Evolutionary conservation across 2,797 vertebrate genomes (phyloP), one percentile per base, ranked within the genome.

Genomic region (Sebastes iracundus): DNA sequence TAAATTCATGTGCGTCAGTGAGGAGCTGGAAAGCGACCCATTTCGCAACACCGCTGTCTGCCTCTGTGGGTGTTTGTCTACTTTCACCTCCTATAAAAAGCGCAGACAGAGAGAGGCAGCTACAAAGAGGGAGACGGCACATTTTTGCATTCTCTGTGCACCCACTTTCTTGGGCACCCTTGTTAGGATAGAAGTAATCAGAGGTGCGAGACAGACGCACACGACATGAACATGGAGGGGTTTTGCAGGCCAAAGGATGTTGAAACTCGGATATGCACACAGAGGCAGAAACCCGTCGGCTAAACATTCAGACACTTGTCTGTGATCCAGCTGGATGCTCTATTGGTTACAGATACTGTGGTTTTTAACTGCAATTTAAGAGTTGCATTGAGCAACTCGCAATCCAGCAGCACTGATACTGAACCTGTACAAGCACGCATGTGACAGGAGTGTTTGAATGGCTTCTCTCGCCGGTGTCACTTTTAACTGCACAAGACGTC

Each of bases 81-180:
- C 93, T 94, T 94, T 94, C 92, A 88, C 82, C 90, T 91, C 78
- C 90, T 92, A 90, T 86, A 90, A 92, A 91, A 90, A 89, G 81
- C 56, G 3, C 87, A 87, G 85, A 87, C 67, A 64, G 81, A 72
- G 52, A 92, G 33, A 80, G 35, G 49, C 49, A 52, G 49, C 49
- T 52, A 75, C 55, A 66, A 62, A 72, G 46, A 42, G 53, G 58
- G 68, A 74, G 79, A 73, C 3, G 5, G 67, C 62, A 23, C 76
- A 82, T 90, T 88, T 42, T 46, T 77, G 62, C 67, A 81, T 90
- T 88, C 78, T 53, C 53, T 1, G 0, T 20, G 73, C 75, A 3
- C 80, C 71, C 67, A 82, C 68, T 83, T 63, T 76, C 38, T 49
- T n/a, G 14, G 38, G 69, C 59, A 79, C 42, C 16, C 87, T 38